These are phyloP conservation scores for Abramis brama DNA, from an alignment of 2,113 vertebrate species.

Conservation along the genomic window DNA sequence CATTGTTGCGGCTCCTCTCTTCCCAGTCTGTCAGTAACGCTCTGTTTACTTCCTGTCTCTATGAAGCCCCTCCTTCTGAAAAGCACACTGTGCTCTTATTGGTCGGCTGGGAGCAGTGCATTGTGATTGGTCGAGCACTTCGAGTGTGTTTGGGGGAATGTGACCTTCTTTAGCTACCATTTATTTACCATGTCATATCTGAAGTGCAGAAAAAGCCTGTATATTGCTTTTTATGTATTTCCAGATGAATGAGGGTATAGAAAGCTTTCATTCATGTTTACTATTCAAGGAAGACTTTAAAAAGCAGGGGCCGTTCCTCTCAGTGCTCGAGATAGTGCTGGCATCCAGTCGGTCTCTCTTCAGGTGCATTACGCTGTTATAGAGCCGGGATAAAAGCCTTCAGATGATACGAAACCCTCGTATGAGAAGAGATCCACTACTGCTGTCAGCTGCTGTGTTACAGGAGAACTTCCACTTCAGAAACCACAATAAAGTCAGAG, in stretches of 20 bases:
- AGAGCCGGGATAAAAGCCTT: conserved; percentile 57
- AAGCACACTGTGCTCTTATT: no score
- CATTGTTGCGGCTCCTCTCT: no score
- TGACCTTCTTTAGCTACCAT: no score
- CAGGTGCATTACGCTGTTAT: conserved; percentile 57
- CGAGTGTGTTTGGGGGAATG: no score
- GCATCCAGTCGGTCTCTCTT: conserved; percentile 55
- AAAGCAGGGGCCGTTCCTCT: conserved; percentile 44
- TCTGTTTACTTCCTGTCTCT: no score
- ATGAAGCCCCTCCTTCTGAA: no score
- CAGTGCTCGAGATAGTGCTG: conserved; percentile 53
- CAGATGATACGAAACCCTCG: conserved; percentile 18
- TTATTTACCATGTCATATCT: not conserved
- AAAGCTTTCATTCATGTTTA: conserved; percentile 27
- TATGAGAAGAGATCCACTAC: not conserved
- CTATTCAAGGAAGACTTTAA: conserved; percentile 25
- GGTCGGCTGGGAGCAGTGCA: no score
- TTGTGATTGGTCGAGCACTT: no score
- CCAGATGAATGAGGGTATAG: not conserved
- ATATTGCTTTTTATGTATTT: not conserved
- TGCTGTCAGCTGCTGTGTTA: not conserved
- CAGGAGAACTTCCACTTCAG: not conserved
- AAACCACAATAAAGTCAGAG: not conserved
- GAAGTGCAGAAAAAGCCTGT: not conserved
- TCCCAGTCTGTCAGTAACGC: no score